Percentiles rank a stretch among this genome's conserved stretches.
These are phyloP conservation scores for Onychomys leucogaster DNA, from an alignment of 2,797 vertebrate genomes.

Conservation along the genomic window DNA sequence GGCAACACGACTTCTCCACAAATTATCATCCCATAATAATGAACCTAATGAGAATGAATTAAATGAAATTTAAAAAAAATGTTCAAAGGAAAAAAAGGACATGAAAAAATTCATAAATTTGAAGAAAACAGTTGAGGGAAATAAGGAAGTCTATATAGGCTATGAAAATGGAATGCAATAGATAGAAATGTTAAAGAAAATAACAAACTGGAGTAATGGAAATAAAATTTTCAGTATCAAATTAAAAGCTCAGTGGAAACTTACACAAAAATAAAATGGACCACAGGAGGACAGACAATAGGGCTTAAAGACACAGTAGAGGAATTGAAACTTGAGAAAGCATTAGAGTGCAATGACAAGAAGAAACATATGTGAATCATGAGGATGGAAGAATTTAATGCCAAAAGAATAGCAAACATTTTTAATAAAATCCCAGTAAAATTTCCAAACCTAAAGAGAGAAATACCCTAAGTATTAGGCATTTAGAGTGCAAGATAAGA, in stretches of 20 bases:
- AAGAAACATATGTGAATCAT: background rate
- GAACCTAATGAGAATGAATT: too few relatives aligned
- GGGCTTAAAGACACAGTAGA: background rate
- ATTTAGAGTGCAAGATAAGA: background rate
- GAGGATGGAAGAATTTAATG: background rate
- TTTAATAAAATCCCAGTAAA: background rate
- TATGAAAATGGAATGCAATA: background rate
- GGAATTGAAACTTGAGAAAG: background rate
- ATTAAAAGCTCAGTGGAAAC: background rate
- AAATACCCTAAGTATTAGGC: background rate
- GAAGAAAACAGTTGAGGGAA: background rate
- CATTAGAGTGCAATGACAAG: background rate
- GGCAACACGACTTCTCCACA: background rate
- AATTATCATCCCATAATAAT: background rate
- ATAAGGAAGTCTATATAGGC: background rate
- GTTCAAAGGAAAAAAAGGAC: background rate
- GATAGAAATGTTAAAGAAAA: background rate
- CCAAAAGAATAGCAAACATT: background rate
- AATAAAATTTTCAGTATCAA: background rate
- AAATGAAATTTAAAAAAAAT: background rate
- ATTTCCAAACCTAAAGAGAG: background rate
- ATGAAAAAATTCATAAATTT: background rate
- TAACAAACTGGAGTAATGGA: background rate
- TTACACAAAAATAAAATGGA: background rate
- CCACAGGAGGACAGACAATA: background rate